Evolutionary conservation across 2,888 invertebrate species (phyloP).

Genomic region (Tyria jacobaeae): DNA sequence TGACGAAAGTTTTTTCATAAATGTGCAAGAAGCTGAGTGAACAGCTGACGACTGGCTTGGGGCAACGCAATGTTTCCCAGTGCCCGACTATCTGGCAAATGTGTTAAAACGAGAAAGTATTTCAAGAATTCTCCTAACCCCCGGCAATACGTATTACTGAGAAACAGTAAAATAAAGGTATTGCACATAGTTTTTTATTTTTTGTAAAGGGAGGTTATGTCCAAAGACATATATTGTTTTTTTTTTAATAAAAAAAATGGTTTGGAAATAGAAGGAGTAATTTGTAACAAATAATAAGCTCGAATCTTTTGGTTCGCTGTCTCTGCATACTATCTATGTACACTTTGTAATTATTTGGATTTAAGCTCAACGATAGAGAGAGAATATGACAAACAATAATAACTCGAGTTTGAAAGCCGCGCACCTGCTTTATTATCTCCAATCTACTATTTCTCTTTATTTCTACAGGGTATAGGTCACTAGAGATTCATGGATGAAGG

Average conservation of each 20-base stretch:
- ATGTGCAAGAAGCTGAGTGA: slow-evolving; percentile 75
- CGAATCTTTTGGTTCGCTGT: too few relatives aligned
- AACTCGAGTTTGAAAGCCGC: too few relatives aligned
- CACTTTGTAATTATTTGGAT: too few relatives aligned
- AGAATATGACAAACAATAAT: too few relatives aligned
- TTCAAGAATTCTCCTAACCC: slow-evolving; percentile 73
- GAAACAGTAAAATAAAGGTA: slow-evolving; percentile 55
- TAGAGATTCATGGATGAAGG: too few relatives aligned
- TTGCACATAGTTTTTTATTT: slow-evolving; percentile 15
- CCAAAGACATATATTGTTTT: background rate
- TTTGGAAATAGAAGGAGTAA: background rate
- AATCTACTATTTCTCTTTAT: too few relatives aligned
- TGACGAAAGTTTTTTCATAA: slow-evolving; percentile 84
- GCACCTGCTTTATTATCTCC: background rate
- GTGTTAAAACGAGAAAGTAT: slow-evolving; percentile 81
- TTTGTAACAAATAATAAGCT: background rate
- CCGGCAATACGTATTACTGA: slow-evolving; percentile 61
- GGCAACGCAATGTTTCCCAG: slow-evolving; percentile 68
- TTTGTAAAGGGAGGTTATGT: background rate
- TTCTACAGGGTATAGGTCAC: too few relatives aligned
- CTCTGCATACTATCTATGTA: too few relatives aligned
- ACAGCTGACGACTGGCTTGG: slow-evolving; percentile 81
- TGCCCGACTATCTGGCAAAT: slow-evolving; percentile 78
- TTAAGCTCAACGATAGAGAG: too few relatives aligned
- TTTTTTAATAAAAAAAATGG: background rate